Evolutionary conservation across 2,113 vertebrate species (phyloP).

Genomic region (Megaceryle torquata): DNA sequence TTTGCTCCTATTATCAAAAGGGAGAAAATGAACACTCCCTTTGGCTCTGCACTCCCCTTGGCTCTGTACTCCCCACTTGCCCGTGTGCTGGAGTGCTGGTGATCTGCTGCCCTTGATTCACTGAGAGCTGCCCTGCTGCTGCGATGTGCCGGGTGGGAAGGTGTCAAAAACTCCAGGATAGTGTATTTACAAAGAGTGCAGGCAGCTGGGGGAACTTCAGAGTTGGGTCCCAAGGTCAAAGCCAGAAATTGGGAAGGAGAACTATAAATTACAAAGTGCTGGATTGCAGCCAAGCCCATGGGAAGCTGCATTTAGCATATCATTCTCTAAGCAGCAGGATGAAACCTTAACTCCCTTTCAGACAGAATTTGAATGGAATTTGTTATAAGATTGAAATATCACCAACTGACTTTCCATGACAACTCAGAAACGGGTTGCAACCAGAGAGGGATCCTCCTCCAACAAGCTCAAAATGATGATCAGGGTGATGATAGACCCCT

Average conservation of each 20-base stretch:
- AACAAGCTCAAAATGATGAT: background rate
- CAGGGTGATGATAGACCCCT: constrained; percentile 5
- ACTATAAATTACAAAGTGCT: constrained; percentile 71
- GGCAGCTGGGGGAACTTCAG: background rate
- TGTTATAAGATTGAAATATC: constrained; percentile 72
- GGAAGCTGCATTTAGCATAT: constrained; percentile 72
- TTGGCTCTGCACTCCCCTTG: background rate
- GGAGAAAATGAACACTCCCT: background rate
- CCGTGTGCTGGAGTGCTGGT: background rate
- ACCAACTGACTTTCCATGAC: constrained; percentile 58
- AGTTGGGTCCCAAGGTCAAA: constrained; percentile 69
- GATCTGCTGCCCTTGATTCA: background rate
- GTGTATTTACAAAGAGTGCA: rapidly evolving
- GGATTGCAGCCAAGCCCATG: constrained; percentile 73
- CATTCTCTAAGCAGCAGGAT: constrained; percentile 59
- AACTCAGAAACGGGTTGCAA: constrained; percentile 37
- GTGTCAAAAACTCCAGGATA: rapidly evolving
- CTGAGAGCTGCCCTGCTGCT: background rate
- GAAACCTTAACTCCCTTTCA: constrained; percentile 69
- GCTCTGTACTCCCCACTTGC: background rate
- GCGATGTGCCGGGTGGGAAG: background rate
- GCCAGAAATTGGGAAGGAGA: constrained; percentile 43
- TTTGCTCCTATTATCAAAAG: background rate
- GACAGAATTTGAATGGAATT: constrained; percentile 66
- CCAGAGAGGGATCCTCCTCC: background rate